These are phyloP conservation scores for Crepidodera aurea DNA, from an alignment of 2,888 invertebrate genomes.

Conservation along the genomic window DNA sequence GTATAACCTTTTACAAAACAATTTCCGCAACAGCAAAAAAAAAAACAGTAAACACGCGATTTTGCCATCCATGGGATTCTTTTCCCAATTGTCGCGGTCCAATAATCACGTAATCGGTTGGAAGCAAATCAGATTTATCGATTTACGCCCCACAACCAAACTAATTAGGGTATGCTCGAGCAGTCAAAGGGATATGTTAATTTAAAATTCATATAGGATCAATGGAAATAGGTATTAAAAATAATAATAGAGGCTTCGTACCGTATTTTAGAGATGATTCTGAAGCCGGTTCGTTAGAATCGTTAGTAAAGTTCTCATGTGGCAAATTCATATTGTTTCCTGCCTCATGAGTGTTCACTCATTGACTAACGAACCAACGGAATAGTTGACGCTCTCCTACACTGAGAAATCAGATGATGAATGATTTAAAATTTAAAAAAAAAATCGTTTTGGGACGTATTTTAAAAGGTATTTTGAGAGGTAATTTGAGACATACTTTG, in stretches of 20 bases:
- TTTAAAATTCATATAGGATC: slow-evolving; percentile 27
- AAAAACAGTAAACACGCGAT: neutral
- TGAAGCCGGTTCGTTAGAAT: slow-evolving; percentile 12
- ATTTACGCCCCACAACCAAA: slow-evolving; percentile 26
- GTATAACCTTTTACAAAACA: no score
- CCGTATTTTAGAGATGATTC: slow-evolving; percentile 12
- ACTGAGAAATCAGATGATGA: no score
- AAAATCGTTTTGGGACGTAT: no score
- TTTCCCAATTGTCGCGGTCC: slow-evolving; percentile 12
- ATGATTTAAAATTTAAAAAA: no score
- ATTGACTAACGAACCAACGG: neutral
- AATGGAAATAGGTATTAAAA: slow-evolving; percentile 16
- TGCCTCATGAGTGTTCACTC: slow-evolving; percentile 4
- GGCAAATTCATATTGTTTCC: slow-evolving; percentile 17
- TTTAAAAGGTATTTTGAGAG: no score
- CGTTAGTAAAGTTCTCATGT: slow-evolving; percentile 20
- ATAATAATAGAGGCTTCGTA: slow-evolving; percentile 4
- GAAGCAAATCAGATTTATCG: slow-evolving; percentile 28
- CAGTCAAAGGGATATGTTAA: slow-evolving; percentile 29
- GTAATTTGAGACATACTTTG: no score
- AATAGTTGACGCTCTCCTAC: neutral
- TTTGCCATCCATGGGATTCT: neutral
- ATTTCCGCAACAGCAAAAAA: no score
- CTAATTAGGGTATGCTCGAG: slow-evolving; percentile 31
- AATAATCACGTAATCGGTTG: slow-evolving; percentile 17